A percentile compares a stretch with the other conserved stretches of the same genome.
Conservation (phyloP, 2,888 invertebrate genomes). For the Torymus aiolomorphi region DNA sequence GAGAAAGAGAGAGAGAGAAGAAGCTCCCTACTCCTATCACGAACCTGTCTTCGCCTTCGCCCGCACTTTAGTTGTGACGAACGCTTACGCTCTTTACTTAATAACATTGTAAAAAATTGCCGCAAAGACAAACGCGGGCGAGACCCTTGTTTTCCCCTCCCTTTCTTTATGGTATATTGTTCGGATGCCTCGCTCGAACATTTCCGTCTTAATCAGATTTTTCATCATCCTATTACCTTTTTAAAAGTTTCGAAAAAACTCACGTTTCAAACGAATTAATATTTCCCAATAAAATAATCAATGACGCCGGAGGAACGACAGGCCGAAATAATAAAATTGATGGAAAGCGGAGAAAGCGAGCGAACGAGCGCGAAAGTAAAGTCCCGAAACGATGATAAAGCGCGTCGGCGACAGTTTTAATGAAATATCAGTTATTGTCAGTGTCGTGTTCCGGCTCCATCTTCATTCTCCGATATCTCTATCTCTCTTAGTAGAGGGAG, state of each 20-base stretch:
- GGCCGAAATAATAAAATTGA: conserved; percentile 36
- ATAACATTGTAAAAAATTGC: conserved; percentile 44
- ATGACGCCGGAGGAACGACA: not conserved
- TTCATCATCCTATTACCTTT: no score
- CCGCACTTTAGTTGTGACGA: conserved; percentile 6
- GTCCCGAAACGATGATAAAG: conserved; percentile 49
- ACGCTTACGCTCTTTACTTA: conserved; percentile 40
- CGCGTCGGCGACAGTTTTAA: conserved; percentile 50
- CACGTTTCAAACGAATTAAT: no score
- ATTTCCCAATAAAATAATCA: no score
- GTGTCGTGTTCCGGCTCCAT: conserved; percentile 44
- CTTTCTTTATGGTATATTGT: not conserved
- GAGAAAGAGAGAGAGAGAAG: conserved; percentile 42
- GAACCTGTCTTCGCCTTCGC: conserved; percentile 47
- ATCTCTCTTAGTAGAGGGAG: conserved; percentile 1
- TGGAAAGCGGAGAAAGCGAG: not conserved
- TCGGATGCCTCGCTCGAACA: not conserved
- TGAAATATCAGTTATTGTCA: conserved; percentile 59
- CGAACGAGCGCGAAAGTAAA: not conserved
- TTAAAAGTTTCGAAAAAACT: no score
- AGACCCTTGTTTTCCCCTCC: not conserved
- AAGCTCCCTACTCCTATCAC: conserved; percentile 55
- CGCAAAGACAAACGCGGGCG: conserved; percentile 12
- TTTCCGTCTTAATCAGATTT: no score
- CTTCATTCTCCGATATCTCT: conserved; percentile 38